Percentiles rank a stretch among this genome's conserved stretches.
Evolutionary conservation across 1,140 invertebrate genomes (phyloP).

Genomic region (Aethina tumida): DNA sequence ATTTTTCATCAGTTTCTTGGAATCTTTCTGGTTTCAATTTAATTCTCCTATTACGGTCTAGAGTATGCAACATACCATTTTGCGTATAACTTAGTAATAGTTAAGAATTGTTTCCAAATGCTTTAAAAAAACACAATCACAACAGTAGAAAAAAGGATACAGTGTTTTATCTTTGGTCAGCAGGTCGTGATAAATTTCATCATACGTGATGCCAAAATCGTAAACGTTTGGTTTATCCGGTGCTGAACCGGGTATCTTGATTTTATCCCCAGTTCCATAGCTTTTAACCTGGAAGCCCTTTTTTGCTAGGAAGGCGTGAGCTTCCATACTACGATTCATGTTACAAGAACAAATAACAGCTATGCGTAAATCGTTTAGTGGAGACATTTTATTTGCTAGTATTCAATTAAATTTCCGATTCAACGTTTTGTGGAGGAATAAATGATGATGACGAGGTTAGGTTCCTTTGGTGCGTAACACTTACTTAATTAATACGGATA

Average conservation of each 20-base stretch:
- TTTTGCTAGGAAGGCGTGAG: slow-evolving; percentile 92
- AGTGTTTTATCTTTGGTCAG: slow-evolving; percentile 77
- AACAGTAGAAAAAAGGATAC: slow-evolving; percentile 49
- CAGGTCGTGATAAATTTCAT: slow-evolving; percentile 95
- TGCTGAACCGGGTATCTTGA: slow-evolving; percentile 92
- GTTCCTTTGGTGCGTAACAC: too few species aligned
- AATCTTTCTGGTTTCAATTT: slow-evolving; percentile 93
- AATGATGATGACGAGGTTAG: too few species aligned
- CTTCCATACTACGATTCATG: slow-evolving; percentile 99
- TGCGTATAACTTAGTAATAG: slow-evolving; percentile 75
- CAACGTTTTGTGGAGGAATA: too few species aligned
- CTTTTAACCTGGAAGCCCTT: slow-evolving; percentile 94
- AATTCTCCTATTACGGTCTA: slow-evolving; percentile 94
- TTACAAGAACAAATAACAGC: slow-evolving; percentile 98
- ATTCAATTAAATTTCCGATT: neutral
- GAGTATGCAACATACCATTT: slow-evolving; percentile 97
- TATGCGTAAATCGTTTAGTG: slow-evolving; percentile 55
- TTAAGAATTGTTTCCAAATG: neutral
- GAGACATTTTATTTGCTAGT: slow-evolving; percentile 11
- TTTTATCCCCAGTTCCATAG: slow-evolving; percentile 95
- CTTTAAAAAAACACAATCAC: slow-evolving; percentile 14
- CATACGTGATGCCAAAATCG: slow-evolving; percentile 93
- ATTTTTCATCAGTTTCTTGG: slow-evolving; percentile 81
- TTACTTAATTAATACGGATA: too few species aligned
- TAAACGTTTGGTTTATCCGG: slow-evolving; percentile 96